phyloP scores from a whole-genome alignment of 2,888 invertebrate genomes.

The Acanthosepion lycidas region DNA sequence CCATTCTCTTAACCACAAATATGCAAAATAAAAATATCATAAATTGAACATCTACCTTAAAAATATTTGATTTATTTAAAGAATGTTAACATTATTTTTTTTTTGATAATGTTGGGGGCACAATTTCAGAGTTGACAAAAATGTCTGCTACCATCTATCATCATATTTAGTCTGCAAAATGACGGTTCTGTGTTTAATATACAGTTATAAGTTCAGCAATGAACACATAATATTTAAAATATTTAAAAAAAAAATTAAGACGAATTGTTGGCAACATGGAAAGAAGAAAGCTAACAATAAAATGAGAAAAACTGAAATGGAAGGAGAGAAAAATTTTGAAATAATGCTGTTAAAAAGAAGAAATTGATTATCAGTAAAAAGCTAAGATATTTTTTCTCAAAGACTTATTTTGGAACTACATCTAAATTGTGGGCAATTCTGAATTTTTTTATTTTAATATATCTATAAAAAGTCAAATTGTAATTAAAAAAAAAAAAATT shows the following conservation, averaged over 20 bases:
- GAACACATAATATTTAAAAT: neutral
- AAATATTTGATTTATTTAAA: neutral
- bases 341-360: neutral
- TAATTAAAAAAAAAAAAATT: neutral
- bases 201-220: neutral
- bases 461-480: neutral
- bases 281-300: neutral
- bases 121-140: neutral
- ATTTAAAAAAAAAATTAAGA: too few species aligned
- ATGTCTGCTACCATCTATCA: neutral
- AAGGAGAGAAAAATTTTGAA: neutral
- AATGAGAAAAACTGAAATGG: neutral
- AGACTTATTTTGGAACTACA: neutral
- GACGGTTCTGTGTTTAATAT: neutral
- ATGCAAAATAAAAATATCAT: neutral
- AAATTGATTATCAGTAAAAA: too few species aligned
- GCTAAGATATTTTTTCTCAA: neutral
- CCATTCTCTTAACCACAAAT: neutral
- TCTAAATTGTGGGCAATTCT: neutral
- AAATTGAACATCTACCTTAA: neutral
- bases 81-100: neutral
- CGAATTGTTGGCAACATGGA: too few species aligned
- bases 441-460: neutral
- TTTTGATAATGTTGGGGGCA: neutral
- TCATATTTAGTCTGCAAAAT: neutral